Base-by-base conservation (phyloP, 2,113 vertebrate genomes). In the Esox niger region DNA sequence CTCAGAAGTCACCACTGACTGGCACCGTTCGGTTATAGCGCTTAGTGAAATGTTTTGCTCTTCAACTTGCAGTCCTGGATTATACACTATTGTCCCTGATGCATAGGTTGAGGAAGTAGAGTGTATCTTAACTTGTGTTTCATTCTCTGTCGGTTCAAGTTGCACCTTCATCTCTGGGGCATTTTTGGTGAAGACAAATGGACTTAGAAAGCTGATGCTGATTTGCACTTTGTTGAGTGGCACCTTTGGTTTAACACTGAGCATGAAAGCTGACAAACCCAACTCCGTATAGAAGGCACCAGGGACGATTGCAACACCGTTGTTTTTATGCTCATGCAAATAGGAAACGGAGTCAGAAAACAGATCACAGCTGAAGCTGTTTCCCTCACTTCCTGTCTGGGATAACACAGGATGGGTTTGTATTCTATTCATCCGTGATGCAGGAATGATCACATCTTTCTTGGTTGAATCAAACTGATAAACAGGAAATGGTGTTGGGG, bases 201-300 rank as follows among this genome's bases (percentile, higher is more conserved):
- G 94, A 0, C 79, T 90, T 33, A 86, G 87, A 74, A 95, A 95
- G 30, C 0, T 76, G 64, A 93, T 75, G 71, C 81, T 91, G 33
- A 94, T 13, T 88, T 89, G 47, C 84, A 89, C 2, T 71, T 87
- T 77, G 66, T 78, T 31, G 85, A 74, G 33, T 9, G 93, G 85
- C 1, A 91, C 79, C 69, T 82, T 93, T 47, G 91, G 92, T 72
- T 82, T 90, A n/a, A 82, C 82, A 64, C 65, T 86, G 52, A 52
- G 85, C 81, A 92, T 74, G 73, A 82, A 84, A 46, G 91, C 81
- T 9, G 94, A 91, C 70, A 95, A 87, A 68, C 84, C 94, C 76
- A 95, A 71, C 78, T 96, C 94, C 0, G 54, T 89, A 69, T 93
- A 93, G 67, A 95, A 91, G 17, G 93, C 84, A 2, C 91, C 92